Conservation (phyloP, 35 echinoderm and acorn worm species). For the Anneissia japonica region DNA sequence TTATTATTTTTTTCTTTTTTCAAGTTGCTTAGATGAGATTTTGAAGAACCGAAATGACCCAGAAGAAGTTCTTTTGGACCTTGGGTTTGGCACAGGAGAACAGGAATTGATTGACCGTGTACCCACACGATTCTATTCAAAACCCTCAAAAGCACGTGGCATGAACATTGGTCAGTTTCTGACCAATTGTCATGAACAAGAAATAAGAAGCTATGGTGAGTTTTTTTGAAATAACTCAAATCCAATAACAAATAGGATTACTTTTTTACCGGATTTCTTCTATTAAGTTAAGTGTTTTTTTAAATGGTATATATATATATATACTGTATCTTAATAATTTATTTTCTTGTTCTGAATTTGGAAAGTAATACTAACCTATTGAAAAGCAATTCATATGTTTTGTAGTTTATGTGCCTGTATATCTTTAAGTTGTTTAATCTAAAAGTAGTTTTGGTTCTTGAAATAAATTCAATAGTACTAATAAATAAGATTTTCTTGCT, state of each 20-base stretch:
- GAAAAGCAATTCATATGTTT: no score
- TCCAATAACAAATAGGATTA: no score
- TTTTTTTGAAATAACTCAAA: neutral
- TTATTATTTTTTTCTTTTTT: neutral
- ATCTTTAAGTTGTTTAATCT: no score
- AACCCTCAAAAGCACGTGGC: neutral
- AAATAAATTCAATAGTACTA: no score
- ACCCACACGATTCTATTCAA: neutral
- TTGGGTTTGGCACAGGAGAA: neutral
- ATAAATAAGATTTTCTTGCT: neutral
- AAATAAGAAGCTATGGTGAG: neutral
- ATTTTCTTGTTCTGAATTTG: no score
- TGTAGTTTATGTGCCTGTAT: no score
- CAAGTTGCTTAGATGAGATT: neutral
- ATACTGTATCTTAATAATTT: no score
- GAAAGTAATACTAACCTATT: no score
- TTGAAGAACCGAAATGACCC: neutral
- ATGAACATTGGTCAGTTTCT: neutral
- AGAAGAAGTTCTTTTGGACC: neutral
- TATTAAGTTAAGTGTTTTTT: no score
- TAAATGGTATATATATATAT: no score
- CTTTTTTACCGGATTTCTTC: no score
- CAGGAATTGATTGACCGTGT: neutral
- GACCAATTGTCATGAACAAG: neutral
- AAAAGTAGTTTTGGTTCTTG: no score